Base-by-base conservation (phyloP, 2,888 invertebrate species). In the Marronus borbonicus region DNA sequence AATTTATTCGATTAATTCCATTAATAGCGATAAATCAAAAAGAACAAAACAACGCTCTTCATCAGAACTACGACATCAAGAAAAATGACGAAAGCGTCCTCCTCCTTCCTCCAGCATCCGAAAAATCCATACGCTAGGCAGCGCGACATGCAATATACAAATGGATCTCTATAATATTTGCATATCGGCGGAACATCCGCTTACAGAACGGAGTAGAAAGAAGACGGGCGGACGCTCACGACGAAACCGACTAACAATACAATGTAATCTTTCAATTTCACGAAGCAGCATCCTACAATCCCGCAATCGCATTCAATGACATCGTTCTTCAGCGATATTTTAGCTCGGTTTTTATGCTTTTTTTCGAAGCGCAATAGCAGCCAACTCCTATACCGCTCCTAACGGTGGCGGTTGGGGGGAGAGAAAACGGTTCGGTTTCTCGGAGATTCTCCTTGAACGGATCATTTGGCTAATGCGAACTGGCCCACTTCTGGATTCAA, bases 251-350 rank as follows among this genome's bases (percentile, higher is more conserved):
- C 72, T 85, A 85, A 86, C 86, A 86, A 86, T 86, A 86, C 86
- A 84, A 84, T 83, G 85, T 86, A 86, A 87, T 87, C 86, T 86
- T 86, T 87, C 86, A 86, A 87, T 87, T 87, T 86, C 85, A 85
- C 85, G 82, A 84, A 85, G 85, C 81, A 84, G 84, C 85, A 83
- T 84, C 84, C 82, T 83, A 83, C 66, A 86, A 86, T 86, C 86
- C 86, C 84, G 85, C 86, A 85, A 86, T 86, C 84, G 84, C 86
- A 86, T 86, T 86, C 86, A 82, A 85, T 84, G 86, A 85, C 86
- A 85, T 83, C 83, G 36, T 82, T 83, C 83, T 83, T 78, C 76
- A 76, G 83, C 84, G 82, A 86, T 86, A 86, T 86, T 86, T 86
- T 84, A 86, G 17, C 83, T 36, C 84, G 84, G 85, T 87, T 86